Base-by-base conservation (phyloP, 2,888 invertebrate genomes). In the Hypsopygia costalis region DNA sequence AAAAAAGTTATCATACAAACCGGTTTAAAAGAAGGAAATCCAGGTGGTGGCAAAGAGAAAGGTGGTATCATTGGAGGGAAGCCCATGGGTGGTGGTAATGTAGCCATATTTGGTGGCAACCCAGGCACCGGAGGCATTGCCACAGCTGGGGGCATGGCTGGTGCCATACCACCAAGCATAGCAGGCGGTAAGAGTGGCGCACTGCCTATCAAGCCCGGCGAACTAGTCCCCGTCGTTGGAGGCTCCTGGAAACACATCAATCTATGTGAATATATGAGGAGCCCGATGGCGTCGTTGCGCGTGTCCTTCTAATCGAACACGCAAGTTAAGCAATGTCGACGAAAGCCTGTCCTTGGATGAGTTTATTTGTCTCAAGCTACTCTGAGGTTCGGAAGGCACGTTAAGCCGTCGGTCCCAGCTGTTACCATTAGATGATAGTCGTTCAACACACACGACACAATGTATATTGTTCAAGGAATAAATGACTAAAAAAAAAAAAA, bases 1-100 rank as follows among this genome's bases (percentile, higher is more conserved):
- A n/a, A n/a, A n/a, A n/a, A n/a, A 16, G 16, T 16, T 16, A 16
- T 4, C 16, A 25, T 25, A 25, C 25, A 25, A 5, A 80, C 81
- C 25, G 76, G 61, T 59, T 88, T 86, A 52, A 82, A 88, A 27
- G 82, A 66, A 20, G 90, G 90, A 72, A 94, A 94, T 25, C 94
- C 94, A 7, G 95, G 95, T 12, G 95, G 95, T 27, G 95, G 95
- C 68, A 95, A 93, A 28, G 92, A 93, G 71, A 94, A 95, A 11
- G 93, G 93, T 12, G 94, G 92, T 43, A 94, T 91, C 83, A 93
- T 91, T 1, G 91, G 90, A 6, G 91, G 91, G 55, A 89, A 90
- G 12, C 79, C 88, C 81, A 91, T 82, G 0, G 86, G 81, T 1
- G 90, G 85, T 37, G 88, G 83, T 44, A 90, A 56, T 2, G 78